These are phyloP conservation scores for Holcopasites calliopsidis DNA, from an alignment of 1,140 invertebrate genomes.

Conservation along the genomic window DNA sequence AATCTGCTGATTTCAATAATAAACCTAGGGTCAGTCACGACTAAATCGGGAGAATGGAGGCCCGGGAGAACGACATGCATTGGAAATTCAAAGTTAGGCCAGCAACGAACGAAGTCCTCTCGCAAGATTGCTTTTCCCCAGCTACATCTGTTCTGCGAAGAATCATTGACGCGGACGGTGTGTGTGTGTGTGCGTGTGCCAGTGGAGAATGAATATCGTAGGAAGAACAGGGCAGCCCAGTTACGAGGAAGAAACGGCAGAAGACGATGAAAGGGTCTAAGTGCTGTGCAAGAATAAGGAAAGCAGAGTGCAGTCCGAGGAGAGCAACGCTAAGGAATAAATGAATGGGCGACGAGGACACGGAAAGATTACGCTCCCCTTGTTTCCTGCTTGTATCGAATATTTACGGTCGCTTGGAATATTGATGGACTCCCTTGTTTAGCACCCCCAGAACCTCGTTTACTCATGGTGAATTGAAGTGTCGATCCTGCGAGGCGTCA, in stretches of 20 bases:
- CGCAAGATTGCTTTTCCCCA: conserved; percentile 42
- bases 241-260: neutral
- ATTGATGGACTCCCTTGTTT: conserved; percentile 46
- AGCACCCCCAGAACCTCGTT: conserved; percentile 18
- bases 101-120: conserved; percentile 21
- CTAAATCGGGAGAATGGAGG: too few relatives aligned
- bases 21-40: too few relatives aligned
- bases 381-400: conserved; percentile 26
- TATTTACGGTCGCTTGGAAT: conserved; percentile 43
- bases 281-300: conserved; percentile 19
- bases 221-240: neutral
- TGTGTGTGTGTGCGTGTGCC: too few relatives aligned
- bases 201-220: conserved; percentile 25
- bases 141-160: conserved; percentile 10
- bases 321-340: conserved; percentile 3
- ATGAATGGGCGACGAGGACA: neutral
- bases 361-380: neutral
- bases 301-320: neutral
- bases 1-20: too few relatives aligned
- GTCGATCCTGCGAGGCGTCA: conserved; percentile 17
- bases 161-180: neutral
- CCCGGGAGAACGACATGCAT: neutral
- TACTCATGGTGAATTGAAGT: conserved; percentile 13
- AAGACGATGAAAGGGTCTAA: neutral
- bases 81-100: conserved; percentile 44